A percentile compares a stretch with the other conserved stretches of the same genome.
These are phyloP conservation scores for Coelinius sp. DNA, from an alignment of 2,888 invertebrate species.

Conservation along the genomic window DNA sequence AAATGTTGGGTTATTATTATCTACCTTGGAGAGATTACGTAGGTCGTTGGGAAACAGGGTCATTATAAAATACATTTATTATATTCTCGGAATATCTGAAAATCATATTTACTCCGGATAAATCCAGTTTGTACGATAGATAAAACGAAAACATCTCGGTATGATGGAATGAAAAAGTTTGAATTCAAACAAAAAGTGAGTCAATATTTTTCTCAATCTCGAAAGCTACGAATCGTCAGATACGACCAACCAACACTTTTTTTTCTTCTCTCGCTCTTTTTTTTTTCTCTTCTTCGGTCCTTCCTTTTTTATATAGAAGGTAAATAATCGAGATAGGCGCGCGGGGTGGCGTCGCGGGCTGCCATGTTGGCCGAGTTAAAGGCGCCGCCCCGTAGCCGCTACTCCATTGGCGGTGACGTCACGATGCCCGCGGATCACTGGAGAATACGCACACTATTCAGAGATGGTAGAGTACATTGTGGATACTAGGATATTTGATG, in stretches of 20 bases:
- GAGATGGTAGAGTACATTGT: not conserved
- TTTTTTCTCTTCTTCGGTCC: conserved; percentile 5
- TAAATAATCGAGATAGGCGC: conserved; percentile 42
- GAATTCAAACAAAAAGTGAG: not conserved
- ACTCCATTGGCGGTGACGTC: conserved; percentile 60
- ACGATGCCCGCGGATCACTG: conserved; percentile 37
- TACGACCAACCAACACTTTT: conserved; percentile 35
- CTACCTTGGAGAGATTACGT: conserved; percentile 42
- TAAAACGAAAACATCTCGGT: not conserved
- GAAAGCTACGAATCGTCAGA: conserved; percentile 19
- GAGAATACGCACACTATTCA: conserved; percentile 14
- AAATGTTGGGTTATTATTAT: conserved; percentile 57
- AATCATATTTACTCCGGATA: not conserved
- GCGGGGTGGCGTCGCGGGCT: conserved; percentile 52
- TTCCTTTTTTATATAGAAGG: conserved; percentile 33
- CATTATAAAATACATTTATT: conserved; percentile 29
- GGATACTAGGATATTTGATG: not conserved
- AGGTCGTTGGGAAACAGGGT: conserved; percentile 8
- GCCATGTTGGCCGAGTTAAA: conserved; percentile 65
- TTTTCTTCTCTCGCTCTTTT: not conserved
- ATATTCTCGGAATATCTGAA: not conserved
- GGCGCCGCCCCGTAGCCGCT: conserved; percentile 66
- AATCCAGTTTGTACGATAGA: not conserved
- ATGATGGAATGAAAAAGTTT: not conserved
- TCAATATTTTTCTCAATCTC: conserved; percentile 10